These are phyloP conservation scores for Paralinhomoeus sp. DNA, from an alignment of 2,888 invertebrate genomes.

Conservation along the genomic window DNA sequence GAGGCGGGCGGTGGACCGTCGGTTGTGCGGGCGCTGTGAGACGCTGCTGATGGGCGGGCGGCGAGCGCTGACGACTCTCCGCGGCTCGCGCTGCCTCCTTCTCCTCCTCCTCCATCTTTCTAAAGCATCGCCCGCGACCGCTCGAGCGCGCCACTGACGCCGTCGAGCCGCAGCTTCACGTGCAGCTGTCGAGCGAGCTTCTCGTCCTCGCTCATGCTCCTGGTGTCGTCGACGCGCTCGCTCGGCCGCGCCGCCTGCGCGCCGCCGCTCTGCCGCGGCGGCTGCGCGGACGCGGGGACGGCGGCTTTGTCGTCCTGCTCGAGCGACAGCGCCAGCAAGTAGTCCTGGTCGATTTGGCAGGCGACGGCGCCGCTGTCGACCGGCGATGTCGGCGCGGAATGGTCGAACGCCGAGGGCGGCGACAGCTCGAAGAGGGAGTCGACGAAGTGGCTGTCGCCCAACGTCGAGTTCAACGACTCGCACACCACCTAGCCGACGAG, in stretches of 20 bases:
- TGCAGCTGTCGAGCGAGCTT: background rate
- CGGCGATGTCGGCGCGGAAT: background rate
- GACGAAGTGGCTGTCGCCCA: slow-evolving; percentile 35
- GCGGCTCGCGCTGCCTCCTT: too few species aligned
- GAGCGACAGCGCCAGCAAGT: slow-evolving; percentile 1
- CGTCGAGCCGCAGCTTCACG: too few species aligned
- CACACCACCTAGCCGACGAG: slow-evolving; percentile 29
- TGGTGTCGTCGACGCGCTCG: background rate
- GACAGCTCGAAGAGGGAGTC: slow-evolving; percentile 30
- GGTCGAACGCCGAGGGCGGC: background rate
- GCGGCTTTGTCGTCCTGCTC: background rate
- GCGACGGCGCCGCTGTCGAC: background rate
- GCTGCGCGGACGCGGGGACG: too few species aligned
- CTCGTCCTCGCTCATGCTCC: background rate
- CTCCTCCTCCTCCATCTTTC: too few species aligned
- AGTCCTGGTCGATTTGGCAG: background rate
- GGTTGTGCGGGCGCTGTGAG: too few species aligned
- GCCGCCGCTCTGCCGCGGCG: too few species aligned
- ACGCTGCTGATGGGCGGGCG: too few species aligned
- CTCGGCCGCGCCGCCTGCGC: background rate
- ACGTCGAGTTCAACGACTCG: slow-evolving; percentile 36
- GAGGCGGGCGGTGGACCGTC: too few species aligned
- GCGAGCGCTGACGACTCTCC: too few species aligned
- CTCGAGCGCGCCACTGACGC: too few species aligned
- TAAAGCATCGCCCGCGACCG: too few species aligned